These are phyloP conservation scores for Phymatocera aterrima DNA, from an alignment of 2,888 invertebrate genomes.

Conservation along the genomic window DNA sequence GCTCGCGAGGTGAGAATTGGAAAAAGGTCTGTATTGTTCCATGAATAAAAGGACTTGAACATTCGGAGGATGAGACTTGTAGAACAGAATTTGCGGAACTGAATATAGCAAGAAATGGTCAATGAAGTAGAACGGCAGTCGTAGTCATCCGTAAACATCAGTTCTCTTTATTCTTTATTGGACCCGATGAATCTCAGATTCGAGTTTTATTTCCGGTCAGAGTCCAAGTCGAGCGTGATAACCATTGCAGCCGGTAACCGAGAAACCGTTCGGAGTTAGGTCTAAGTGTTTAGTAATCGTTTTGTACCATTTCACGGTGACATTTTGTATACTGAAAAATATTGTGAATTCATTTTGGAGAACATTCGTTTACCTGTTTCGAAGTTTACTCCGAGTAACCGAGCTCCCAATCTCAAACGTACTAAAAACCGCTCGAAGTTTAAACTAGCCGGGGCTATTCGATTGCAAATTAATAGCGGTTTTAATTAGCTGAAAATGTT, in stretches of 20 bases:
- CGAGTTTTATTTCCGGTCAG: slow-evolving; percentile 5
- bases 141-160: slow-evolving; percentile 9
- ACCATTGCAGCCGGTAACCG: background rate
- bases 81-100: background rate
- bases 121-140: slow-evolving; percentile 4
- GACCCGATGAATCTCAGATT: background rate
- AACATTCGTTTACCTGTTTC: background rate
- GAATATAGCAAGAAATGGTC: background rate
- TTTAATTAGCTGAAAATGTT: background rate
- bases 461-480: background rate
- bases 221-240: background rate
- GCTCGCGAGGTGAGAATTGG: too few species aligned
- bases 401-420: background rate
- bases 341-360: background rate
- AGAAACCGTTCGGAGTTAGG: background rate
- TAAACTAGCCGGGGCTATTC: background rate
- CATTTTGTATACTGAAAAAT: background rate
- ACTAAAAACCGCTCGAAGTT: background rate
- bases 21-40: background rate
- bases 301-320: background rate
- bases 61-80: background rate
- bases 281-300: background rate
- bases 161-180: background rate
- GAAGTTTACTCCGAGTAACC: background rate
- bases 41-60: background rate